Evolutionary conservation across 2,113 vertebrate genomes (phyloP).

Genomic region (Eretmochelys imbricata): DNA sequence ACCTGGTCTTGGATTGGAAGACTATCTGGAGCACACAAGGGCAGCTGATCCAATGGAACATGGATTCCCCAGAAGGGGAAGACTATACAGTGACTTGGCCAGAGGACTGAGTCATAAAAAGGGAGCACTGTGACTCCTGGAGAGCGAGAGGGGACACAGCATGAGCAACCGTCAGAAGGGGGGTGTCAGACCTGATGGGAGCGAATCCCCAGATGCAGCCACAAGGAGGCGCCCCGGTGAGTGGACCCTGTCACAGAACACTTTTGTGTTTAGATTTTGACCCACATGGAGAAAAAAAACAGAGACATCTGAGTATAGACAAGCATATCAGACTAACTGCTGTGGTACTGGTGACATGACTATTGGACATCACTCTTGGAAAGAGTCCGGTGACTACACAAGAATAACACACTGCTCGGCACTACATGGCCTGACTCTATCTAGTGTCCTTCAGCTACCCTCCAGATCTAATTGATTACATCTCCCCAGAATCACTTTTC

Average conservation of each 20-base stretch:
- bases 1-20: no score
- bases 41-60: no score
- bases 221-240: no score
- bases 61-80: no score
- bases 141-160: no score
- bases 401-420: background rate
- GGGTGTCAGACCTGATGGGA: no score
- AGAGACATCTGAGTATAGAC: background rate
- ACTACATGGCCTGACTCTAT: background rate
- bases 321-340: background rate
- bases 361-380: slow-evolving; percentile 1
- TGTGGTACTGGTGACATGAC: background rate
- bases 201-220: no score
- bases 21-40: no score
- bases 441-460: background rate
- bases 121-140: no score
- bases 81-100: no score
- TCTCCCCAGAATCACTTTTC: background rate
- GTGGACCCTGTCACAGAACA: background rate
- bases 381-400: background rate
- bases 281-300: background rate
- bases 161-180: no score
- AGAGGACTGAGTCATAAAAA: no score
- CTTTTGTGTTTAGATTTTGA: background rate
- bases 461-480: slow-evolving; percentile 52